Conservation (phyloP, 2,113 vertebrate species). For the Microcebus griseorufus region DNA sequence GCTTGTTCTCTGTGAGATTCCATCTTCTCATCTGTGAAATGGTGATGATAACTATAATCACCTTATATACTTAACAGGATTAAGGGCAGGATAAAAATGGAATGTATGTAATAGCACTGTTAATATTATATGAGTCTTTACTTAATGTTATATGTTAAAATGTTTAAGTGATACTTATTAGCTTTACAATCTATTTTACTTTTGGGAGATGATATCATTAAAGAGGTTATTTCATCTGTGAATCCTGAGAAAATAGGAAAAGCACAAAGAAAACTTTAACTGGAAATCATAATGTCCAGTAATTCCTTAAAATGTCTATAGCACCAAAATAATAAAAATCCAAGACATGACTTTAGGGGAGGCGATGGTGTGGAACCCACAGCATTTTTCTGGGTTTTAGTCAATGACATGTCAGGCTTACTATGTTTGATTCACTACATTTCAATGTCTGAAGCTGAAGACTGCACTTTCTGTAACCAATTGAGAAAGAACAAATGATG, state of each 20-base stretch:
- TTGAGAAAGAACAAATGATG: constrained; percentile 50
- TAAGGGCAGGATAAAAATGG: not conserved
- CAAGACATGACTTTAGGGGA: constrained; percentile 37
- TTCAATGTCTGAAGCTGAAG: constrained; percentile 60
- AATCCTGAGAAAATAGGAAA: constrained; percentile 54
- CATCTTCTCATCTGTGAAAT: not conserved
- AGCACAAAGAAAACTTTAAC: constrained; percentile 49
- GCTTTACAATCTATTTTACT: not conserved
- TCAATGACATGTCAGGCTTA: constrained; percentile 72
- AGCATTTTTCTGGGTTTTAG: constrained; percentile 64
- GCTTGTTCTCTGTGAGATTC: not conserved
- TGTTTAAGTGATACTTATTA: constrained; percentile 43
- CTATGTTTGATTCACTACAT: constrained; percentile 79
- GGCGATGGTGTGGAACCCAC: constrained; percentile 59
- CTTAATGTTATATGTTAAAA: constrained; percentile 16
- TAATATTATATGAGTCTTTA: not conserved
- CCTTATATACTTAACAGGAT: not conserved
- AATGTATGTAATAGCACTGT: not conserved
- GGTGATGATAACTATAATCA: not conserved
- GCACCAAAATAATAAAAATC: constrained; percentile 78
- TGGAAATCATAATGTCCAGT: constrained; percentile 54
- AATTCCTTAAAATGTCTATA: constrained; percentile 75
- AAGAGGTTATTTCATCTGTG: not conserved
- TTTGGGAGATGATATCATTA: not conserved
- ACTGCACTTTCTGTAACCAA: constrained; percentile 50